Base-by-base conservation (phyloP, 64 coral and sea anemone species). In the Anthopleura sola region DNA sequence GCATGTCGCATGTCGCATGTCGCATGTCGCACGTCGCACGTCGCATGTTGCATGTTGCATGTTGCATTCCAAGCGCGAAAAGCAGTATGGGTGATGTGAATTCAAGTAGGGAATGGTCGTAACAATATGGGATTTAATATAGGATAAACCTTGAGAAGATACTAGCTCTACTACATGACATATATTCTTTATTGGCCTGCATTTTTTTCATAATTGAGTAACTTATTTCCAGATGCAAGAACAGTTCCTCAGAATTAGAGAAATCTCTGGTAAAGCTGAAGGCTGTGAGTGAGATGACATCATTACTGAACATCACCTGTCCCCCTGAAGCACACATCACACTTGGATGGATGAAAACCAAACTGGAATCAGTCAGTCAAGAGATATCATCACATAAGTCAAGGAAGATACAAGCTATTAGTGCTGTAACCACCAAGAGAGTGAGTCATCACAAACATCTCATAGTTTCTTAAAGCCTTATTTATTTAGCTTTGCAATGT, bases 311-410 rank as follows among this genome's bases (percentile, higher is more conserved):
- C 55, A 87, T 97, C 58, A 85, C 68, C 1, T 97, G 91, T 82
- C 95, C 95, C 17, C 91, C 95, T 17, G 95, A 97, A 68, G 71
- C 91, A 23, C 91, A 91, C 24, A 86, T 99, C 26, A 99, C 97
- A 33, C 85, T 89, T 29, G 97, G 92, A 68, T 99, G 97, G 97
- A 99, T 99, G 97, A 87, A 95, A 79, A 80, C 60, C 37, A 94
- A 85, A 33, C 68, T 99, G 46, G 90, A 89, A 26, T 33, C 90
- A 36, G 92, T 99, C 24, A 85, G 80, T 20, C 74, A 92, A 39
- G 87, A 95, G 58, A 82, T 99, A 33, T 84, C 90, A 1, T 92
- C 97, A 31, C 85, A 95, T 68, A 88, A 92, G 54, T 84, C 90
- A 29, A 89, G 87, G 55, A 99, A 99, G 36, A 84, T 80, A 62